Conservation (phyloP, 2,888 invertebrate genomes). For the Plagiodera versicolora region DNA sequence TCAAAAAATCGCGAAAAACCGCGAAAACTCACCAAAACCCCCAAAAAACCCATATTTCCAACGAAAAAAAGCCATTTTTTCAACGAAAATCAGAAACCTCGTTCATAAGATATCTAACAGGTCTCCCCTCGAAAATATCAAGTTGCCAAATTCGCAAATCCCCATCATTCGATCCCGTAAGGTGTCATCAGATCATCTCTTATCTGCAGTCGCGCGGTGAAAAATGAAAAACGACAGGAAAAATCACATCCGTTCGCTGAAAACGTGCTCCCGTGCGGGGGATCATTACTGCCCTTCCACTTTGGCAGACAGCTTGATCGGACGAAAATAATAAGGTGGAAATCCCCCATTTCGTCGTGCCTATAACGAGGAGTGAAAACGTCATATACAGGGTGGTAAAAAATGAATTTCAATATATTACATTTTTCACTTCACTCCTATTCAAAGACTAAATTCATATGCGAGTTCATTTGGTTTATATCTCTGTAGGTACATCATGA, state of each 20-base stretch:
- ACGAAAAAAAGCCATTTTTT: no score
- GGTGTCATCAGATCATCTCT: background rate
- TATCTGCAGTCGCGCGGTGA: slow-evolving; percentile 7
- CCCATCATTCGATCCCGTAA: slow-evolving; percentile 7
- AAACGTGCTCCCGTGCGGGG: slow-evolving; percentile 20
- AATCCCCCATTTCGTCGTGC: slow-evolving; percentile 20
- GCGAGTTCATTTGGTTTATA: background rate
- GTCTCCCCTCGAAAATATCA: no score
- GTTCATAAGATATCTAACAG: no score
- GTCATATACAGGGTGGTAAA: background rate
- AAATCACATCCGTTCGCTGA: slow-evolving; percentile 21
- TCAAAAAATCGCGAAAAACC: no score
- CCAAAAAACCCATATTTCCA: no score
- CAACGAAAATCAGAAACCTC: no score
- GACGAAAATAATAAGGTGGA: slow-evolving; percentile 27
- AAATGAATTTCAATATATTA: no score
- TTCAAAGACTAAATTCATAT: background rate
- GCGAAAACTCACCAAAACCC: no score
- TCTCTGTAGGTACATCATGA: background rate
- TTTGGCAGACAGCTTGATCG: slow-evolving; percentile 18
- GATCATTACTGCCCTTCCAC: slow-evolving; percentile 21
- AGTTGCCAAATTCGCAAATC: background rate
- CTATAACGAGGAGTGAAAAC: slow-evolving; percentile 10
- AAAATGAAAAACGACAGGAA: slow-evolving; percentile 12
- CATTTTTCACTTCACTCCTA: background rate